Base-by-base conservation (phyloP, 1,140 invertebrate genomes). In the Ctenoplectra terminalis region DNA sequence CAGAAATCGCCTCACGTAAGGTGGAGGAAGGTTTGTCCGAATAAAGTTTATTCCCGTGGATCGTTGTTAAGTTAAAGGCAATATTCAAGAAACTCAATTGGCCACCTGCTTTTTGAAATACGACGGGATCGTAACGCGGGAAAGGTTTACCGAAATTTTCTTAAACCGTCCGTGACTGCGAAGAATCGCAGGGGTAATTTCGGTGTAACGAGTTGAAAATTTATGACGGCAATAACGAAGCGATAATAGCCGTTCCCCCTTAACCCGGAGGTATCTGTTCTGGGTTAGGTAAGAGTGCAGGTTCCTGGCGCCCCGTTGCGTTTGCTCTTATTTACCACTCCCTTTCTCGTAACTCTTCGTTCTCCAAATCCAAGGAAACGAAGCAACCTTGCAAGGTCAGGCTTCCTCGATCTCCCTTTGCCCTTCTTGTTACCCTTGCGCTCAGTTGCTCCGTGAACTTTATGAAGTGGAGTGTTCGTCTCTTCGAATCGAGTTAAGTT, bases 181-280 rank as follows among this genome's bases (percentile, higher is more conserved):
- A 63, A 74, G 50, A 73, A 67, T 81, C 72, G 61, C 77, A 37
- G 48, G 56, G 70, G 56, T 34, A 34, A 82, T 78, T 61, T 58
- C 29, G 46, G 67, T 67, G 29, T 79, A 80, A 73, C 69, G 76
- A 83, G 81, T 46, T 63, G 31, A 17, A 23, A 73, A 90, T 90
- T 91, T 90, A 90, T 89, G 88, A 73, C 75, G 80, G 81, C 82
- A 85, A 87, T 92, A 91, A 92, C 89, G 73, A 91, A 92, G 90
- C 91, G 92, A 93, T 93, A 93, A 93, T 93, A 89, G 89, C 81
- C 87, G 64, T 58, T 85, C 82, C 64, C 90, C 90, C 90, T 86
- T 91, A 90, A 93, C 87, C 92, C 92, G 72, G 71, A 81, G 71
- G 54, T 64, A 76, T 77, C 64, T n/a, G n/a, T n/a, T n/a, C n/a